phyloP scores from a whole-genome alignment of 1,140 invertebrate genomes.

The Lordiphosa clarofinis region DNA sequence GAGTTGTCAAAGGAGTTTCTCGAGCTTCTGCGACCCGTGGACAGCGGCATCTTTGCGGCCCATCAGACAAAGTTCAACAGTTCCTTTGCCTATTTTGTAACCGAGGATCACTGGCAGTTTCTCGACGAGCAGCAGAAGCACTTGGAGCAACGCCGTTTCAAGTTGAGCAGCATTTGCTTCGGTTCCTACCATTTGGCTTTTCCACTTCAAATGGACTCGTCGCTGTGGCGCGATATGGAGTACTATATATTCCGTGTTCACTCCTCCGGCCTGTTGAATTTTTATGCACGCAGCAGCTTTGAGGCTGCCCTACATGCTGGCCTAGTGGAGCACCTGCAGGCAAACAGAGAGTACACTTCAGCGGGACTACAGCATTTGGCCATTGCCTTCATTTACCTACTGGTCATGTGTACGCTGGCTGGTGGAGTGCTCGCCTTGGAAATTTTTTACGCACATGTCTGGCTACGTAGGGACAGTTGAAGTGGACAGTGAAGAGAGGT shows the following conservation, averaged over 20 bases:
- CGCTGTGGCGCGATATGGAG: conserved; percentile 60
- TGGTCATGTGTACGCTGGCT: conserved; percentile 39
- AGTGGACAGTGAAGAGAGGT: background rate
- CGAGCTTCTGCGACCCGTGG: conserved; percentile 49
- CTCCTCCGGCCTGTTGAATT: conserved; percentile 52
- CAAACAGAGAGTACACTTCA: conserved; percentile 43
- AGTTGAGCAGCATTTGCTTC: conserved; percentile 62
- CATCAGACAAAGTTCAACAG: conserved; percentile 54
- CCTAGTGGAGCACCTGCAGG: conserved; percentile 42
- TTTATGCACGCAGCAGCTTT: conserved; percentile 62
- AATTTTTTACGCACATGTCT: conserved; percentile 7
- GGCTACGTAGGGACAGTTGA: background rate
- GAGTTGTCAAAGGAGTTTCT: conserved; percentile 42
- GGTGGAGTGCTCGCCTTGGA: conserved; percentile 36
- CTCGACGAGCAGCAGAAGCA: conserved; percentile 61
- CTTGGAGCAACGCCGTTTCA: conserved; percentile 50
- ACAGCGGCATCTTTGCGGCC: conserved; percentile 40
- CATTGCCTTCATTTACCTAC: conserved; percentile 49
- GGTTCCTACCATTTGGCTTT: conserved; percentile 63
- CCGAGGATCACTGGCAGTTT: conserved; percentile 64
- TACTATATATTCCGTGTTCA: conserved; percentile 60
- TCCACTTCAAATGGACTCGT: conserved; percentile 62
- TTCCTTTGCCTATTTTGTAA: conserved; percentile 62
- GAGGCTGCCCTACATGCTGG: conserved; percentile 50
- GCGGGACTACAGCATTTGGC: conserved; percentile 52